A percentile compares a stretch with the other conserved stretches of the same genome.
phyloP scores from a whole-genome alignment of 2,113 vertebrate genomes.

The Nothobranchius furzeri region DNA sequence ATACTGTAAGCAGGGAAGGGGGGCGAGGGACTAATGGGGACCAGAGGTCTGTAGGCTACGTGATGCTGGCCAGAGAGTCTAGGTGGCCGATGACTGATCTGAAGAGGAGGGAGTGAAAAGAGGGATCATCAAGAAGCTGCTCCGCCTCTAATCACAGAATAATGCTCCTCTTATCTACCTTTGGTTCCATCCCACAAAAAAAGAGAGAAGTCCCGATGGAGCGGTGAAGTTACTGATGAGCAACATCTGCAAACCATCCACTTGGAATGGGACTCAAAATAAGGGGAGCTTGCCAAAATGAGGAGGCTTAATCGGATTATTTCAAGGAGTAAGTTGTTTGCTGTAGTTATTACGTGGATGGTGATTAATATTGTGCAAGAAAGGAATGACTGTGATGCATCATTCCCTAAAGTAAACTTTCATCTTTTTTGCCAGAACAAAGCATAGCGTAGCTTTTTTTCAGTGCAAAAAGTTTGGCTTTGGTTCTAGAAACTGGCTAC shows the following conservation, averaged over 20 bases:
- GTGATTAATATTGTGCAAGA: slow-evolving; percentile 44
- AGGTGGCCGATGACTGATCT: slow-evolving; percentile 71
- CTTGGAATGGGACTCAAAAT: slow-evolving; percentile 36
- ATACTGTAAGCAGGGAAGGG: slow-evolving; percentile 34
- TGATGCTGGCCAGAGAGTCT: slow-evolving; percentile 71
- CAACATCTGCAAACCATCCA: slow-evolving; percentile 72
- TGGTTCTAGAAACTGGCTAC: neutral
- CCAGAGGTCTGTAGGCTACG: slow-evolving; percentile 63
- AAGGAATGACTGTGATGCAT: slow-evolving; percentile 8
- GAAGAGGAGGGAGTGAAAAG: slow-evolving; percentile 21
- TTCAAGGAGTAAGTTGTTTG: slow-evolving; percentile 33
- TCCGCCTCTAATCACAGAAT: slow-evolving; percentile 69
- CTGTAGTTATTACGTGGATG: slow-evolving; percentile 16
- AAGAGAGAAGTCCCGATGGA: slow-evolving; percentile 19
- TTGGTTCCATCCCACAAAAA: slow-evolving; percentile 53
- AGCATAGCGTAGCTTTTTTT: slow-evolving; percentile 12
- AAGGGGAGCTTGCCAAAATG: slow-evolving; percentile 26
- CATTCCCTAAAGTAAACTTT: slow-evolving; percentile 22
- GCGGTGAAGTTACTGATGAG: slow-evolving; percentile 44
- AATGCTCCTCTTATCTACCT: slow-evolving; percentile 68
- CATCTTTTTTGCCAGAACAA: slow-evolving; percentile 4
- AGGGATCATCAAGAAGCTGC: slow-evolving; percentile 54
- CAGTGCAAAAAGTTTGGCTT: slow-evolving; percentile 3
- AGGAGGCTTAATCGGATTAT: slow-evolving; percentile 56
- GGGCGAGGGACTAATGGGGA: slow-evolving; percentile 70